Base-by-base conservation (phyloP, 53 echinoderm and acorn worm genomes). In the Arbacia lixula region DNA sequence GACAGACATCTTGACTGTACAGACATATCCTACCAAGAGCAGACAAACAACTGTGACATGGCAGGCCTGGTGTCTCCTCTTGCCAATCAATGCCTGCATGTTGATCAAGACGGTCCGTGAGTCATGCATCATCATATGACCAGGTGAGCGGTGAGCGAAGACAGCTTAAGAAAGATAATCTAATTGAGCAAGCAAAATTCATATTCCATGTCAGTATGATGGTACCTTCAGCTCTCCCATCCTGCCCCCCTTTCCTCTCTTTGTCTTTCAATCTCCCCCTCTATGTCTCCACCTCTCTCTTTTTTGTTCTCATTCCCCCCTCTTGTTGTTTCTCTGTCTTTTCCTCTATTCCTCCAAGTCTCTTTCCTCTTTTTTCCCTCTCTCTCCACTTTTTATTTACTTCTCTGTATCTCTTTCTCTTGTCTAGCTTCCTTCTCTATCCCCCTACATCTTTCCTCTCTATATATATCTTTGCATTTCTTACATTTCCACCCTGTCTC, bases 141-240 rank as follows among this genome's bases (percentile, higher is more conserved):
- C 71, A 71, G 71, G 71, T 71, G 71, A 71, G 68, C 36, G 41
- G 35, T 29, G 14, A 71, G 66, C 71, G 29, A 46, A 46, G 50
- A 71, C 8, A 71, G 71, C 71, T 71, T 71, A 71, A 28, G 26
- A 71, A 71, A 26, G 4, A 29, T 71, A 71, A 71, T 71, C 49
- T 71, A 71, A 71, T 71, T 71, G 41, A 26, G 50, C 1, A 16
- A 71, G 22, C 39, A 71, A 71, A 29, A 25, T 71, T 43, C 71
- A 71, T 66, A 66, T 66, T 66, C 43, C 28, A 69, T 43, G 66
- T 46, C n/a, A n/a, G n/a, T n/a, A n/a, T n/a, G n/a, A n/a, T n/a
- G n/a, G n/a, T n/a, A n/a, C n/a, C n/a, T n/a, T n/a, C n/a, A n/a
- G n/a, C n/a, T n/a, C 42, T 42, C 26, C 6, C 69, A 22, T 69